Evolutionary conservation across 2,113 vertebrate genomes (phyloP), one percentile per base, ranked within the genome.

Genomic region (Peromyscus polionotus): DNA sequence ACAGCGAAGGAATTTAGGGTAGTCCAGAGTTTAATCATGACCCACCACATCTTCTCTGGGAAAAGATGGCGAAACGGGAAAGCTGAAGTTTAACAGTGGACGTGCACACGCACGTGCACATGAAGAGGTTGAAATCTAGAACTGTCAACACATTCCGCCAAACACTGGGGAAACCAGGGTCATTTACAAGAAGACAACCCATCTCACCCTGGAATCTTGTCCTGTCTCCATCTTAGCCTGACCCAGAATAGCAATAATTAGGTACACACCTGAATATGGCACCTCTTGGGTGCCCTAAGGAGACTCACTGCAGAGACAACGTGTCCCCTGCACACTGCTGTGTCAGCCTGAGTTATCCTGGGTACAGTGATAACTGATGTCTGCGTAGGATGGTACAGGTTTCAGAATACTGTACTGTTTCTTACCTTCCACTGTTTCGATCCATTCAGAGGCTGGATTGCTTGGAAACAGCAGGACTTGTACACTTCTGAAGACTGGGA

Each of bases 91-190:
- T 42, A 75, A 39, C 45, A 36, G 70, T 45, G 45, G 17, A 26
- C 39, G 20, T 5, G 57, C 5, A 61, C 22, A 31, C 3, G 7
- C 73, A 77, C 42, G 33, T 1, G 28, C 45, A 76, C 24, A 48
- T 3, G 63, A 85, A 81, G 85, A 92, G 61, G 63, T 16, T 54
- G 24, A 14, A 39, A 42, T 88, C 90, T 88, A 81, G n/a, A 96
- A 94, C 95, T 84, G 89, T 88, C 91, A 94, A 90, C 79, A 94
- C 68, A 93, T 31, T 70, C 45, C 36, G 76, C 48, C 86, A 77
- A 57, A 85, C 13, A 17, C 79, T n/a, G 90, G 48, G 63, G 75
- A 93, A 67, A 90, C 5, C 42, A 87, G 90, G 48, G 51, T 39
- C 39, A 28, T 1, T 4, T 75, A 57, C 63, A 79, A 33, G 31